Conservation (phyloP, 2,113 vertebrate genomes). For the Ictidomys tridecemlineatus region DNA sequence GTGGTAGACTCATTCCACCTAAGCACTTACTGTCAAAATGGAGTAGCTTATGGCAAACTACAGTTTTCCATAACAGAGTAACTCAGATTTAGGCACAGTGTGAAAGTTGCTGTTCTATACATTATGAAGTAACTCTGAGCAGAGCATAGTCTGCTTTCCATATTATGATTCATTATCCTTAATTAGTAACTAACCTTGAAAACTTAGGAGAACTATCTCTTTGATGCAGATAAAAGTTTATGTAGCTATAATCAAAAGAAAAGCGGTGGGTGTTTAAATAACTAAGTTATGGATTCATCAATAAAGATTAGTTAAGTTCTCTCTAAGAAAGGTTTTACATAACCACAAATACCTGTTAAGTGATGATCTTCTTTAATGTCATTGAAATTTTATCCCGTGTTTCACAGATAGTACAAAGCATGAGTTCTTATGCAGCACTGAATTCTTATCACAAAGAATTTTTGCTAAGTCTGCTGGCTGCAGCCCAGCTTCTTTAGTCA, state of each 20-base stretch:
- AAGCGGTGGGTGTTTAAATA: conserved; percentile 4
- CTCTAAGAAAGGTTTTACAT: conserved; percentile 6
- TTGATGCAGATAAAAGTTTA: neutral
- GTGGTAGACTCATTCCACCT: too few relatives aligned
- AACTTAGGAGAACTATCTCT: neutral
- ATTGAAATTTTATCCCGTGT: conserved; percentile 4
- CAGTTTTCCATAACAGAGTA: too few relatives aligned
- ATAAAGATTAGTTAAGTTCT: conserved; percentile 16
- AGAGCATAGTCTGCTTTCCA: neutral
- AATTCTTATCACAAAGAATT: neutral
- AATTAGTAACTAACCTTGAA: neutral
- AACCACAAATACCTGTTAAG: conserved; percentile 40
- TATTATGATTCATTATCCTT: neutral
- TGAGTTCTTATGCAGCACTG: neutral
- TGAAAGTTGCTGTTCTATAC: too few relatives aligned
- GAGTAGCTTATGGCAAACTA: too few relatives aligned
- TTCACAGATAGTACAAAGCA: neutral
- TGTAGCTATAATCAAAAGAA: neutral
- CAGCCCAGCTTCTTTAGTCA: conserved; percentile 3
- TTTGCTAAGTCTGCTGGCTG: conserved; percentile 38
- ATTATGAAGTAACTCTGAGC: too few relatives aligned
- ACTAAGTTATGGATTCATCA: neutral
- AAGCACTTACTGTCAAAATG: too few relatives aligned
- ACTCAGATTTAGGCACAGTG: too few relatives aligned
- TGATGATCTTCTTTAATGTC: conserved; percentile 1